Evolutionary conservation across 2,888 invertebrate species (phyloP), one percentile per base, ranked within the genome.

Genomic region (Osmoderma eremita): DNA sequence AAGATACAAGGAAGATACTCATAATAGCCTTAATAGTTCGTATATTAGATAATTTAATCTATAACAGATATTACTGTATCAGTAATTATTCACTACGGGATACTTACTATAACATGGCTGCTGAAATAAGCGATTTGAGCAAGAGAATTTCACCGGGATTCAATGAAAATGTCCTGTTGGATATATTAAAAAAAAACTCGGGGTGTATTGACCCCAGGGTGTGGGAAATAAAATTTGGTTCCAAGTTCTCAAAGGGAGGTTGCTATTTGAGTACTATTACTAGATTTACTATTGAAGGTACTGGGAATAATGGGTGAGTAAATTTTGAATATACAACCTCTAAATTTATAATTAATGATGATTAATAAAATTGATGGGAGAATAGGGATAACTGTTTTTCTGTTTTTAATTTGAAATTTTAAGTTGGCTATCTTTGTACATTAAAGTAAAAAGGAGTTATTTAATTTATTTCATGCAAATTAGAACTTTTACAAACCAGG

Each of bases 201-300:
- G 71, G 70, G 49, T 71, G 67, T 8, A 71, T 67, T 22, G 67
- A 75, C 65, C 64, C 76, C 36, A 63, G 50, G 49, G 70, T 83
- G 80, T 70, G 84, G 68, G 72, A 86, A 79, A 80, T 87, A 83
- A 69, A 83, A 78, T 76, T 85, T 83, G 72, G 81, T 82, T 74
- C 84, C 82, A 68, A 68, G 18, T 65, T 68, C 22, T 83, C 83
- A 56, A 90, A 89, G 78, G 91, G 91, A 0, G 91, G 91, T 74
- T 89, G 88, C 0, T 91, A 91, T 75, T 78, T 91, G 54, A 90
- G 91, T 72, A 86, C 86, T 68, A 82, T 91, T 0, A 86, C 86
- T 54, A 86, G 88, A 39, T 84, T 91, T 30, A 85, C 81, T 56
- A 82, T 91, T 3, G 79, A 81, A 64, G 88, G 88, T 1, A 76